These are phyloP conservation scores for Brachystomella parvula DNA, from an alignment of 1,140 invertebrate genomes.

Conservation along the genomic window DNA sequence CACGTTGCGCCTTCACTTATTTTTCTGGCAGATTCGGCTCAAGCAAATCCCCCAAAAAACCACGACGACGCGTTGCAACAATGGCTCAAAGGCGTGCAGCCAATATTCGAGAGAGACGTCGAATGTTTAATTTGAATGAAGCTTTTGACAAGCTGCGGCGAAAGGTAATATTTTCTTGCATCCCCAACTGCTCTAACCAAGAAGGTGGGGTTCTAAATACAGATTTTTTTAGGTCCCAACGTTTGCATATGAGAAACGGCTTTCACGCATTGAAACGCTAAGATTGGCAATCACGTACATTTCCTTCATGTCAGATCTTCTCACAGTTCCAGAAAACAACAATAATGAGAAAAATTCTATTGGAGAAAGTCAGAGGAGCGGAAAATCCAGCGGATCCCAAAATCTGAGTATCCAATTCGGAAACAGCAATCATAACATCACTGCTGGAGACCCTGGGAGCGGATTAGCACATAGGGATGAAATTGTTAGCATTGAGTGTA, in stretches of 20 bases:
- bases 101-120: conserved; percentile 83
- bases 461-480: conserved; percentile 2
- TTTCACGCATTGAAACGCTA: conserved; percentile 95
- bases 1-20: too few species aligned
- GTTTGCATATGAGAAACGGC: conserved; percentile 95
- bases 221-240: conserved; percentile 72
- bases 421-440: not conserved
- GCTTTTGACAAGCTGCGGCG: conserved; percentile 87
- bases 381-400: not conserved
- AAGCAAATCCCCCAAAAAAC: conserved; percentile 56
- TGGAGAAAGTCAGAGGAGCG: conserved; percentile 6
- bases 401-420: conserved; percentile 13
- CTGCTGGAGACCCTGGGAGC: not conserved
- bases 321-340: conserved; percentile 43
- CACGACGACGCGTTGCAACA: conserved; percentile 75
- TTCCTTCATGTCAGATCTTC: conserved; percentile 86
- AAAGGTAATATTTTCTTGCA: too few species aligned
- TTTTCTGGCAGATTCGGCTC: conserved; percentile 12
- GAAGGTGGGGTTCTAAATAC: not conserved
- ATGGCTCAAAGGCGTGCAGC: conserved; percentile 82
- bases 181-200: not conserved
- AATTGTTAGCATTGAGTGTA: conserved; percentile 21
- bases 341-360: not conserved
- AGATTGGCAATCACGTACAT: conserved; percentile 97
- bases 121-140: conserved; percentile 97